Evolutionary conservation across 2,888 invertebrate genomes (phyloP), one percentile per base, ranked within the genome.

Genomic region (Linnaemya vulpina): DNA sequence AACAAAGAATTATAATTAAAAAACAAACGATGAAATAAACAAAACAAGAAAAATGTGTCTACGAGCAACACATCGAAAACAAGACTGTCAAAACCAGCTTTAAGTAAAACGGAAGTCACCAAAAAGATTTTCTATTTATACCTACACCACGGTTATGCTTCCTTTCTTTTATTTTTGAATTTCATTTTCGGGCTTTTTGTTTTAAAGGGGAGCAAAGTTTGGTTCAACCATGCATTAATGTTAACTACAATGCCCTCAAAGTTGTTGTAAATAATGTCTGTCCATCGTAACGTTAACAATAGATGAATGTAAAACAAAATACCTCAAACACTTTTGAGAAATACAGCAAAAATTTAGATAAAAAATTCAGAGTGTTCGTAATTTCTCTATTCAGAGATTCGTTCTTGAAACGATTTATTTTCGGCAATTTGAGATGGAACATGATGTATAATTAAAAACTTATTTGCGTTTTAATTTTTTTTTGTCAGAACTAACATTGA

Each of bases 101-200:
- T 68, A 67, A 73, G 51, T 76, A 67, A 67, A 71, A 71, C 80
- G 80, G 80, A 84, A 84, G 80, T 84, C 71, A 80, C 25, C 76
- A 63, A 73, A 76, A 71, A 76, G 75, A 84, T 84, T 80, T 40
- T 51, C 51, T 38, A 80, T 73, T 77, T 62, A 38, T 46, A 73
- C 51, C 17, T 51, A 51, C 40, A 70, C 60, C 49, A 22, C 38
- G 7, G 38, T 22, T 49, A 2, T 67, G 22, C 35, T 22, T 74
- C 1, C 7, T 38, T 68, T 49, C 30, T 11, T 58, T 20, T n/a
- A n/a, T n/a, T n/a, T 38, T 55, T 49, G 51, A 25, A 43, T 60
- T 51, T 58, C 9, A 17, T 74, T 67, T 62, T 78, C n/a, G n/a
- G 46, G 15, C 1, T 7, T 63, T 71, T 63, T 63, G 20, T 35